Evolutionary conservation across 2,113 vertebrate genomes (phyloP).

Genomic region (Pyrgilauda ruficollis): DNA sequence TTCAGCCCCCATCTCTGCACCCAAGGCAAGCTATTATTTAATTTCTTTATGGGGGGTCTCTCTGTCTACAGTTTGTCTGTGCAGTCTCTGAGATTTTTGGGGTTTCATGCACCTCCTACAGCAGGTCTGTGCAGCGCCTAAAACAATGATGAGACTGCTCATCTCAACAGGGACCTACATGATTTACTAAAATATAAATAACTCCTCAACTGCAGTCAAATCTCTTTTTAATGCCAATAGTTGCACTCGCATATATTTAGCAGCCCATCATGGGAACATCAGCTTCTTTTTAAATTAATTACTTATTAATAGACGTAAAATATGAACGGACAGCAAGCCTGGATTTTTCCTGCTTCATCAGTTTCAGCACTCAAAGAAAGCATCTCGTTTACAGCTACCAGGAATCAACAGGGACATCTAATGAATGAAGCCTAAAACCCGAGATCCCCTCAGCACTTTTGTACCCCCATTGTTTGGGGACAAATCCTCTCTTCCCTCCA

Average conservation of each 20-base stretch:
- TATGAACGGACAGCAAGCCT: background rate
- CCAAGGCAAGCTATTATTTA: background rate
- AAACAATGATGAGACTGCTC: background rate
- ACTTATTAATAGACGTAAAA: slow-evolving; percentile 59
- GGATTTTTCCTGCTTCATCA: slow-evolving; percentile 32
- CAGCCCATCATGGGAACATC: slow-evolving; percentile 1
- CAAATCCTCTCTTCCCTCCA: background rate
- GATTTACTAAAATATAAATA: slow-evolving; percentile 41
- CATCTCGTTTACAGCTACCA: background rate
- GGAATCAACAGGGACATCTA: background rate
- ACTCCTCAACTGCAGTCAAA: slow-evolving; percentile 11
- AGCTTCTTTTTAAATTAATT: slow-evolving; percentile 52
- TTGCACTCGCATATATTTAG: slow-evolving; percentile 28
- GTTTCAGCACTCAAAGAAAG: slow-evolving; percentile 6
- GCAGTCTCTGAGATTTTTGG: background rate
- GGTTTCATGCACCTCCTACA: background rate
- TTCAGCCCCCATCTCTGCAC: background rate
- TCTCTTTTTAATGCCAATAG: slow-evolving; percentile 36
- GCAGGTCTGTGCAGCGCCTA: background rate
- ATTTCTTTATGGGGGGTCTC: background rate
- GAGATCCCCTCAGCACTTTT: background rate
- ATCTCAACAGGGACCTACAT: background rate
- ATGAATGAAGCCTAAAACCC: slow-evolving; percentile 3
- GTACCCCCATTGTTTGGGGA: background rate
- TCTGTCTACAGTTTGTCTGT: background rate